phyloP scores from a whole-genome alignment of 1,140 invertebrate species.

The Tetraneura akinire region DNA sequence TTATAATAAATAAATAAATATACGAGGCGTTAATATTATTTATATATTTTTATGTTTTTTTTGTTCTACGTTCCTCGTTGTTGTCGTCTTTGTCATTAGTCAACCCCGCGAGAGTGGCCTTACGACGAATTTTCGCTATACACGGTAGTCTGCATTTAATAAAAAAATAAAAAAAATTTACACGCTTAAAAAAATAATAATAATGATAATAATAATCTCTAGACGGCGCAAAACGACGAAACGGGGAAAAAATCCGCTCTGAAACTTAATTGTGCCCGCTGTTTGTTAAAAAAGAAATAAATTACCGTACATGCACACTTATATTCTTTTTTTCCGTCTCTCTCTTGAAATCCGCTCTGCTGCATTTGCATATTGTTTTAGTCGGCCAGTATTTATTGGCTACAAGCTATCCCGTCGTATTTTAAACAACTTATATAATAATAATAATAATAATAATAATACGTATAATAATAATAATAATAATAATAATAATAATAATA shows the following conservation, averaged over 20 bases:
- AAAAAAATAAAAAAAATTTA: too few relatives aligned
- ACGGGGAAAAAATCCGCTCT: background rate
- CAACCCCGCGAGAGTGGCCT: background rate
- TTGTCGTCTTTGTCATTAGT: background rate
- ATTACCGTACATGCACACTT: background rate
- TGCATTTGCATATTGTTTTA: slow-evolving; percentile 37
- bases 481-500: too few relatives aligned
- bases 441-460: too few relatives aligned
- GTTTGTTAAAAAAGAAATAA: slow-evolving; percentile 9
- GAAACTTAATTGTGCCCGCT: background rate
- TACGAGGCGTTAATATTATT: background rate
- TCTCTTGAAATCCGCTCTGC: background rate
- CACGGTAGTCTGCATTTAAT: background rate
- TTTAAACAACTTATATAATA: slow-evolving; percentile 24
- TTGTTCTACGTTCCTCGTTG: background rate
- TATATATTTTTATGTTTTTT: slow-evolving; percentile 1
- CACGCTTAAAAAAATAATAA: too few relatives aligned
- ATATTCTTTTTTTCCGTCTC: background rate
- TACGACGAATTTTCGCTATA: background rate
- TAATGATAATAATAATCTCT: too few relatives aligned
- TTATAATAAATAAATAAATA: too few relatives aligned
- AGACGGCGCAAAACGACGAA: background rate
- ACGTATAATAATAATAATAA: too few relatives aligned
- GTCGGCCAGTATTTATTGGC: slow-evolving; percentile 18
- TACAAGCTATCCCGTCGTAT: slow-evolving; percentile 6